A percentile compares a stretch with the other conserved stretches of the same genome.
Evolutionary conservation across 37 sponge, comb jelly and placozoan species (phyloP).

Genomic region (Amphimedon queenslandica): DNA sequence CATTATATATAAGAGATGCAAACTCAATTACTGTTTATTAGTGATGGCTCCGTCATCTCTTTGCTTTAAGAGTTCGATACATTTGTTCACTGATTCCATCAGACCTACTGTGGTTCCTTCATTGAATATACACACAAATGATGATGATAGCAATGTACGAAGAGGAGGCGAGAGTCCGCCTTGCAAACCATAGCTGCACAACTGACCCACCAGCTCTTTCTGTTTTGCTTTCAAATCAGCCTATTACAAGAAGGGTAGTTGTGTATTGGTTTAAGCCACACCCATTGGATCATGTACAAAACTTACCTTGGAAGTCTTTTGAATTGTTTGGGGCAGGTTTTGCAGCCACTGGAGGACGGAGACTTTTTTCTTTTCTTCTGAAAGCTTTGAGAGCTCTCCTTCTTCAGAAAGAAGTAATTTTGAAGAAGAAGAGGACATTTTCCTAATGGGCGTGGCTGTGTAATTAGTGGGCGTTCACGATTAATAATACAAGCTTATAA

Average conservation of each 20-base stretch:
- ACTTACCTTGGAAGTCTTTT: conserved; percentile 25
- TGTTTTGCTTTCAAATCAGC: conserved; percentile 46
- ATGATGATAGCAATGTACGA: conserved; percentile 43
- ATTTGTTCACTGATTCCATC: conserved; percentile 58
- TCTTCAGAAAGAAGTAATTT: conserved; percentile 41
- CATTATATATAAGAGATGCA: neutral
- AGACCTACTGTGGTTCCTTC: conserved; percentile 57
- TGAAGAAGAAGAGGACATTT: neutral
- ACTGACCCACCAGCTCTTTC: conserved; percentile 44
- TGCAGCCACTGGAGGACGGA: conserved; percentile 62
- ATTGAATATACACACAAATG: conserved; percentile 64
- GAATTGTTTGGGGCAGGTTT: conserved; percentile 42
- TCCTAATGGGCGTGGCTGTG: conserved; percentile 1
- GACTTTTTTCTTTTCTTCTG: conserved; percentile 30
- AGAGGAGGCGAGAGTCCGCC: conserved; percentile 62
- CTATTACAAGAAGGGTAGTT: conserved; percentile 14
- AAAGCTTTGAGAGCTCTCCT: conserved; percentile 15
- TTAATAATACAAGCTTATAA: neutral
- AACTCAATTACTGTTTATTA: conserved; percentile 33
- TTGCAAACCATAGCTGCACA: too few species aligned
- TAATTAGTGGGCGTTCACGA: neutral
- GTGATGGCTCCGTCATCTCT: conserved; percentile 34
- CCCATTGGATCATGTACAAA: too few species aligned
- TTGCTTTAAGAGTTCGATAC: conserved; percentile 59
- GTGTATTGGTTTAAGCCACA: too few species aligned